These are phyloP conservation scores for Lacanobia wlatinum DNA, from an alignment of 2,888 invertebrate species.

Conservation along the genomic window DNA sequence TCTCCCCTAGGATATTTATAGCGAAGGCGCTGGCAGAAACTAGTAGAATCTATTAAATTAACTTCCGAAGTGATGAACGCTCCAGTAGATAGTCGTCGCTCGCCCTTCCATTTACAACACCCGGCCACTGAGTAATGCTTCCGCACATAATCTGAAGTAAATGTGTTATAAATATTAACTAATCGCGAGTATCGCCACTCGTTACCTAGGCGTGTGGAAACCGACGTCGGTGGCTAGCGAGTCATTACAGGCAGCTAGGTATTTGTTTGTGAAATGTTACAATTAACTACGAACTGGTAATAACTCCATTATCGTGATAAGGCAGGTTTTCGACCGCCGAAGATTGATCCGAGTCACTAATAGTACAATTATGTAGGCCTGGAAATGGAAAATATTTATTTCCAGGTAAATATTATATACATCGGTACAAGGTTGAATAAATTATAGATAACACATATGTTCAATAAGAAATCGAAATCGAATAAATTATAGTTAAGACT, in stretches of 20 bases:
- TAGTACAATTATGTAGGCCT: not conserved
- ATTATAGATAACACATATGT: too few relatives aligned
- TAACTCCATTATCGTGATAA: not conserved
- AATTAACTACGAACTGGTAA: not conserved
- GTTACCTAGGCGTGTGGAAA: constrained; percentile 23
- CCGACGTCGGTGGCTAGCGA: constrained; percentile 6
- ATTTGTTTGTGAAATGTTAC: constrained; percentile 18
- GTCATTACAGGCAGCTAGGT: not conserved
- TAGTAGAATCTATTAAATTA: not conserved
- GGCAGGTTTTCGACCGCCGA: not conserved
- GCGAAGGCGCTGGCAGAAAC: too few relatives aligned
- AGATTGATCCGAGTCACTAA: not conserved
- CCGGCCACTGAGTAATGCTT: constrained; percentile 22
- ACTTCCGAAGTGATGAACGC: not conserved
- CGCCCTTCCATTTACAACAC: constrained; percentile 9
- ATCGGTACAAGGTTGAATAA: too few relatives aligned
- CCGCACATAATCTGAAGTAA: constrained; percentile 18
- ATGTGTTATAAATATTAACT: constrained; percentile 37
- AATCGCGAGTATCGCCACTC: constrained; percentile 19
- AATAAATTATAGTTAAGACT: too few relatives aligned
- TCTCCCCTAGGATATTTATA: too few relatives aligned
- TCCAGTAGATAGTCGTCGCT: not conserved
- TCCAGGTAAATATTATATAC: too few relatives aligned
- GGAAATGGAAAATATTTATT: not conserved
- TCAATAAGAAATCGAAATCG: too few relatives aligned